Conservation (phyloP, 2,888 invertebrate genomes). For the Andrena trimmerana region DNA sequence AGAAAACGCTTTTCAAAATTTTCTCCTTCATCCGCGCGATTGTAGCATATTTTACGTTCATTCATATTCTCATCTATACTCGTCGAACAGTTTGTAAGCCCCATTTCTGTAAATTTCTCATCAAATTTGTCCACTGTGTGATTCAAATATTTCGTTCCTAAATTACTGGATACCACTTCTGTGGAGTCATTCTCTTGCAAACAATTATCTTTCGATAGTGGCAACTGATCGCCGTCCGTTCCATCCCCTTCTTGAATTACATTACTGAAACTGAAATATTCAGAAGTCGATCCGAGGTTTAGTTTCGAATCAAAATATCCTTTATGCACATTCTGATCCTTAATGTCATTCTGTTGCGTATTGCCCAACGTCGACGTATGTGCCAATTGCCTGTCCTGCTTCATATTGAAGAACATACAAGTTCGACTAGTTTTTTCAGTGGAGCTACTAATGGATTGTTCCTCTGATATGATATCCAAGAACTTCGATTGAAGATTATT, state of each 20-base stretch:
- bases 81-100: constrained; percentile 2
- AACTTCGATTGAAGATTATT: constrained; percentile 70
- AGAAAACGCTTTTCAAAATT: constrained; percentile 4
- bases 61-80: background rate
- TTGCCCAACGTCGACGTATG: background rate
- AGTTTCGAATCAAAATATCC: constrained; percentile 6
- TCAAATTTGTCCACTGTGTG: background rate
- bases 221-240: background rate
- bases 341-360: background rate
- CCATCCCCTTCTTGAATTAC: constrained; percentile 6
- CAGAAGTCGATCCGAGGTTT: constrained; percentile 24
- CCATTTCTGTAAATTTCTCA: constrained; percentile 1
- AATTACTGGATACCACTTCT: background rate
- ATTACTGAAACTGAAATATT: constrained; percentile 50
- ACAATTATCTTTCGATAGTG: background rate
- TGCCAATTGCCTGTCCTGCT: constrained; percentile 40
- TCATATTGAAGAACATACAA: constrained; percentile 49
- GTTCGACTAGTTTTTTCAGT: constrained; percentile 64
- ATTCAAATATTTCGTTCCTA: constrained; percentile 2
- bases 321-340: background rate
- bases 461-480: constrained; percentile 78
- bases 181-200: background rate
- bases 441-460: constrained; percentile 74
- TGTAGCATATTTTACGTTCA: background rate
- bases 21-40: background rate